Conservation (phyloP, 2,888 invertebrate species). For the Leptinotarsa juncta region DNA sequence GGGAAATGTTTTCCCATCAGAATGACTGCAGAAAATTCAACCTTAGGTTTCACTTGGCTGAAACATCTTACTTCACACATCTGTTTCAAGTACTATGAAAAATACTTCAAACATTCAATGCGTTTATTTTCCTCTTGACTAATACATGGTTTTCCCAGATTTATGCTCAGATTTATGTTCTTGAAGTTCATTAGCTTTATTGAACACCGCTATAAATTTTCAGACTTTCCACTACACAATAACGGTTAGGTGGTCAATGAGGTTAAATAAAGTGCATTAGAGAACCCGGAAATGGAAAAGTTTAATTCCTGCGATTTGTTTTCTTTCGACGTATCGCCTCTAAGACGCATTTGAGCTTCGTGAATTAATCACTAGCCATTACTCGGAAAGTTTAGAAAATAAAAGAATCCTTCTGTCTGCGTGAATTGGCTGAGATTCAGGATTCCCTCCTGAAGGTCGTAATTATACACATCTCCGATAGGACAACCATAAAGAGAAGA, state of each 20-base stretch:
- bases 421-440: conserved; percentile 5
- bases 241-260: conserved; percentile 63
- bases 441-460: not conserved
- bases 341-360: conserved; percentile 52
- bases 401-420: conserved; percentile 25
- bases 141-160: conserved; percentile 51
- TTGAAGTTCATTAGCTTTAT: conserved; percentile 65
- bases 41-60: too few species aligned
- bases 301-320: conserved; percentile 62
- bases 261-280: conserved; percentile 64
- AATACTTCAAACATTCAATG: conserved; percentile 38
- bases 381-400: conserved; percentile 39
- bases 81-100: conserved; percentile 35
- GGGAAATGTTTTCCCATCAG: too few species aligned
- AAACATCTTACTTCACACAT: not conserved
- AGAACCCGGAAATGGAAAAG: conserved; percentile 61
- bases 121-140: conserved; percentile 53
- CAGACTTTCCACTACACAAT: conserved; percentile 61
- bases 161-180: conserved; percentile 61
- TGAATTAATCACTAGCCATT: conserved; percentile 54
- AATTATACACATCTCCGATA: not conserved
- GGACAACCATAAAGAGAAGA: too few species aligned
- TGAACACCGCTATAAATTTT: conserved; percentile 64
- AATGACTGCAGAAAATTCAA: too few species aligned
- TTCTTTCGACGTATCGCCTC: conserved; percentile 56